Percentiles rank a stretch among this genome's conserved stretches.
phyloP scores from a whole-genome alignment of 2,113 vertebrate species.

The Sceloporus undulatus region DNA sequence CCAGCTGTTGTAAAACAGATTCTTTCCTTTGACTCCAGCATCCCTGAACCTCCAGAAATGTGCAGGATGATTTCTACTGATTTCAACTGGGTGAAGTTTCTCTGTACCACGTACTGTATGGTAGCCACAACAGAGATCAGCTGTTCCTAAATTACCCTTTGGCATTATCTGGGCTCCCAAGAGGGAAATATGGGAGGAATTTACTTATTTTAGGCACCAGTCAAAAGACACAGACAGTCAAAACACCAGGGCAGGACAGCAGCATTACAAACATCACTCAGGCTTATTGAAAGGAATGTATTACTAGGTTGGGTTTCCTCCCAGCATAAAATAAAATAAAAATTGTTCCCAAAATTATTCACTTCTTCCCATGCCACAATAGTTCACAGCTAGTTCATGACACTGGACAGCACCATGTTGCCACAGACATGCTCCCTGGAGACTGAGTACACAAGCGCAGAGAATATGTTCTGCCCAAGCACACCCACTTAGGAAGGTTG shows the following conservation, averaged over 20 bases:
- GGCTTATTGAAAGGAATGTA: slow-evolving; percentile 57
- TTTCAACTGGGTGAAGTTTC: background rate
- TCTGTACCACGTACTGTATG: background rate
- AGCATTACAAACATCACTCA: slow-evolving; percentile 6
- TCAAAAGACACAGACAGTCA: slow-evolving; percentile 25
- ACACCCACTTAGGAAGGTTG: slow-evolving; percentile 31
- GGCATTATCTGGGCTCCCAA: background rate
- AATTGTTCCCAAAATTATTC: slow-evolving; percentile 61
- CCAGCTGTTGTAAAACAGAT: background rate
- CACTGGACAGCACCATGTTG: slow-evolving; percentile 39
- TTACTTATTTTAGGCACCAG: background rate
- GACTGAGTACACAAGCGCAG: background rate
- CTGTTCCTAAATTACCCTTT: slow-evolving; percentile 12
- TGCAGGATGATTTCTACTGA: background rate
- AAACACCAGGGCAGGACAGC: background rate
- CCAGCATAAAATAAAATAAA: slow-evolving; percentile 19
- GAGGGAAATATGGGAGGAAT: background rate
- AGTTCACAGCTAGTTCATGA: slow-evolving; percentile 36
- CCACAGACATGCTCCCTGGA: slow-evolving; percentile 56
- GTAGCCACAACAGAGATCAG: background rate
- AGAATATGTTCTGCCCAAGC: slow-evolving; percentile 37
- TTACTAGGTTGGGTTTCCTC: slow-evolving; percentile 43
- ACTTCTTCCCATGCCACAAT: slow-evolving; percentile 18
- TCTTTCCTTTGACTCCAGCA: accelerated
- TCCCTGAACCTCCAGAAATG: background rate